Percentiles rank a stretch among this genome's conserved stretches.
Conservation (phyloP, 2,797 vertebrate species). For the Poeciliopsis infans region DNA sequence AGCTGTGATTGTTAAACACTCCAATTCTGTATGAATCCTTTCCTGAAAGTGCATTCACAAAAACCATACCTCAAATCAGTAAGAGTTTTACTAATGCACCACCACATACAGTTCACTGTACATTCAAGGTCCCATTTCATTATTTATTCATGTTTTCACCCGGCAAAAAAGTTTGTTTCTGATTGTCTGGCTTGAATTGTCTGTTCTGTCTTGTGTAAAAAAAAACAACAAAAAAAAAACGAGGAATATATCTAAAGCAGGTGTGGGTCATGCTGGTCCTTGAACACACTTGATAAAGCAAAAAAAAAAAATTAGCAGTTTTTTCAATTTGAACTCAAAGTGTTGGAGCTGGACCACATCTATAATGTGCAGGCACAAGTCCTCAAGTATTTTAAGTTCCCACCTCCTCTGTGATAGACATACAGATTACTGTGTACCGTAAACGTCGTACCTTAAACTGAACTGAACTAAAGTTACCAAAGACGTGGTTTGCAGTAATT, state of each 20-base stretch:
- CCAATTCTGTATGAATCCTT: slow-evolving; percentile 59
- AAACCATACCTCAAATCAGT: slow-evolving; percentile 65
- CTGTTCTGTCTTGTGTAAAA: slow-evolving; percentile 30
- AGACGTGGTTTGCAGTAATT: background rate
- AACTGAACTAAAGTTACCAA: too few species aligned
- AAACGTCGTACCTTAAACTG: background rate
- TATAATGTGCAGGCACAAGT: background rate
- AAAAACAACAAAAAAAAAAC: background rate
- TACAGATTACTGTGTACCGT: background rate
- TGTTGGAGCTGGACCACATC: background rate
- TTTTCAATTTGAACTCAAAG: background rate
- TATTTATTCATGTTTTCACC: slow-evolving; percentile 64
- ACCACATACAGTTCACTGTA: slow-evolving; percentile 58
- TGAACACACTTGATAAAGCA: background rate
- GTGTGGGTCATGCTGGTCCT: background rate
- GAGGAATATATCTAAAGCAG: background rate
- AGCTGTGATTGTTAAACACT: slow-evolving; percentile 48
- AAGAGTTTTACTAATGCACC: slow-evolving; percentile 72
- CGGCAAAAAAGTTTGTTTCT: slow-evolving; percentile 57
- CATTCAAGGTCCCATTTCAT: slow-evolving; percentile 67
- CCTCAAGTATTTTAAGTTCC: background rate
- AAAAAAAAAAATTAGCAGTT: background rate
- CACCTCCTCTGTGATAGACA: background rate
- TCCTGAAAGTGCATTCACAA: slow-evolving; percentile 66
- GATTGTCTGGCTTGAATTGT: slow-evolving; percentile 63